Evolutionary conservation across 35 echinoderm and acorn worm genomes (phyloP), one percentile per base, ranked within the genome.

Genomic region (Patiria miniata): DNA sequence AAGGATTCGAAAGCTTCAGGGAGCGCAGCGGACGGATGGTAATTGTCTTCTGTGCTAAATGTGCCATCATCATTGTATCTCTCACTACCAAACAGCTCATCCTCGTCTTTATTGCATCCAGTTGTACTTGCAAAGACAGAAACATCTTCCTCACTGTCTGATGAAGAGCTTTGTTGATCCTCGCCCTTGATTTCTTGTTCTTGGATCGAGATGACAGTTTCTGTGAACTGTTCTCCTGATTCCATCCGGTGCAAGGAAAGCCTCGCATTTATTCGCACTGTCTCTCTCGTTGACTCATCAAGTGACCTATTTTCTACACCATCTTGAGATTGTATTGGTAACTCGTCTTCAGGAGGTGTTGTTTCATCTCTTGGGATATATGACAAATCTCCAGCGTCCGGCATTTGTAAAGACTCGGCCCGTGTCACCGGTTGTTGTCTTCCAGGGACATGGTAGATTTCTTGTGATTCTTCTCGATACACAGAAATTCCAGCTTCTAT

Each of bases 401-500:
- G 29, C 29, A 73, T 73, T 7, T 73, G 19, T 23, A 73, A 22
- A 16, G 65, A 73, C 26, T 26, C 0, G 28, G 57, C 19, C 28
- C 57, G 57, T 60, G 57, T 8, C 28, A n/a, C 19, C 28, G 8
- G 57, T n/a, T n/a, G n/a, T n/a, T n/a, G n/a, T n/a, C n/a, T n/a
- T n/a, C n/a, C n/a, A n/a, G 57, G 57, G 19, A 0, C 56, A 17
- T 17, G 56, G 26, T 21, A 15, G 18, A n/a, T 26, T 60, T 60
- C 57, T 6, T 28, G 65, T 32, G 65, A 30, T 73, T 30, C 12
- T 73, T 30, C 26, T 8, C 65, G 65, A 30, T 73, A 73, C 26
- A 73, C 65, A 30, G 65, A 73, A 28, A 73, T 73, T 36, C 65
- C 65, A 26, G 65, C 65, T 34, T 73, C 19, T 14, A 73, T 73